These are phyloP conservation scores for Euzetes globulus DNA, from an alignment of 2,888 invertebrate species.

Conservation along the genomic window DNA sequence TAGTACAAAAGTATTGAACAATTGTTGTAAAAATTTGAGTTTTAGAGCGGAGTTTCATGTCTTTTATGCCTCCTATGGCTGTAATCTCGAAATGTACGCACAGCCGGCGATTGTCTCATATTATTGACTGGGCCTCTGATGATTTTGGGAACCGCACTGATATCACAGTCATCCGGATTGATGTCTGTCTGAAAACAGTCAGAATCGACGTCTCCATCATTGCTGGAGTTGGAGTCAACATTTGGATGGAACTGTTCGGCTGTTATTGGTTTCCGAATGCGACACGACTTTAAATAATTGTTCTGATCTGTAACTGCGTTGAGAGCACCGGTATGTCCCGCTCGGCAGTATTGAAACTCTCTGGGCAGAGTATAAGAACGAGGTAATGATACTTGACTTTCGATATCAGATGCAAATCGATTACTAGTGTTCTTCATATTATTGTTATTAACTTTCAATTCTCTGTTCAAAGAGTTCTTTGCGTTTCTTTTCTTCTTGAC, in stretches of 20 bases:
- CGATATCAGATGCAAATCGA: slow-evolving; percentile 62
- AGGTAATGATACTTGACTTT: slow-evolving; percentile 68
- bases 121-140: slow-evolving; percentile 27
- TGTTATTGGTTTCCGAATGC: slow-evolving; percentile 54
- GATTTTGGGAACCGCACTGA: slow-evolving; percentile 22
- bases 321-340: slow-evolving; percentile 18
- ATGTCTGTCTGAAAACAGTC: slow-evolving; percentile 6
- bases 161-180: slow-evolving; percentile 37
- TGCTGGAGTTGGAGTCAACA: slow-evolving; percentile 63
- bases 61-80: slow-evolving; percentile 11
- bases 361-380: slow-evolving; percentile 75
- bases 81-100: not conserved
- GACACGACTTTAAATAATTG: not conserved
- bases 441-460: slow-evolving; percentile 4
- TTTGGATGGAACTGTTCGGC: slow-evolving; percentile 65
- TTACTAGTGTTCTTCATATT: slow-evolving; percentile 44
- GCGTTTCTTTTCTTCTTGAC: slow-evolving; percentile 41
- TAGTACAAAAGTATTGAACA: not conserved
- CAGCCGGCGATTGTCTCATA: not conserved
- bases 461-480: slow-evolving; percentile 45
- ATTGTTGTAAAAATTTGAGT: not conserved
- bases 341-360: slow-evolving; percentile 68
- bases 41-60: slow-evolving; percentile 18
- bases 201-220: slow-evolving; percentile 54
- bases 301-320: not conserved